Percentiles rank a stretch among this genome's conserved stretches.
These are phyloP conservation scores for Dasypolia templi DNA, from an alignment of 2,888 invertebrate genomes.

Conservation along the genomic window DNA sequence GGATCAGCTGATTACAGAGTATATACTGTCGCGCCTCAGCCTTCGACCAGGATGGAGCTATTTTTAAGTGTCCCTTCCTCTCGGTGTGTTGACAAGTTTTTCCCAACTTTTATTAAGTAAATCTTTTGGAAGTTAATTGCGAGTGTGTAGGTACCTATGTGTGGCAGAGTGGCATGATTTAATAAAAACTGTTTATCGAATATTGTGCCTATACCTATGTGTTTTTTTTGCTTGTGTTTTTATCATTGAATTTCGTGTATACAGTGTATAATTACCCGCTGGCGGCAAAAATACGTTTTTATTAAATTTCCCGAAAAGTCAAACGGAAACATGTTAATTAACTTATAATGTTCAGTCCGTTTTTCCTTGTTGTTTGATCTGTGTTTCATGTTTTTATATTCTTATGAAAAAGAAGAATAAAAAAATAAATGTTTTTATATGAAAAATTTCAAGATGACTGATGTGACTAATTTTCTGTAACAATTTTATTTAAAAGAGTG, in stretches of 20 bases:
- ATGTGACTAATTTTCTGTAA: too few species aligned
- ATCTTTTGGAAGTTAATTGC: slow-evolving; percentile 62
- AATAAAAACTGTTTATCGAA: slow-evolving; percentile 49
- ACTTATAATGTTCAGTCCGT: not conserved
- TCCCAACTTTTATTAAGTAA: slow-evolving; percentile 56
- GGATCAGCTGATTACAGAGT: slow-evolving; percentile 61
- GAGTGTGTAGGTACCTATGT: slow-evolving; percentile 26
- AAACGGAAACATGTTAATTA: not conserved
- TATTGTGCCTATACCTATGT: slow-evolving; percentile 12
- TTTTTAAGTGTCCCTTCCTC: slow-evolving; percentile 43
- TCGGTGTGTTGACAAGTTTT: slow-evolving; percentile 55
- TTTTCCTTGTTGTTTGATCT: not conserved
- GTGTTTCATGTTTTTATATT: not conserved
- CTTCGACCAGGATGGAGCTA: not conserved
- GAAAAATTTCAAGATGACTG: too few species aligned
- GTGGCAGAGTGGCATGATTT: slow-evolving; percentile 45
- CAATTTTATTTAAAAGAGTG: too few species aligned
- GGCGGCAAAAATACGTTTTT: slow-evolving; percentile 13
- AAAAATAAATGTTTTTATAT: too few species aligned
- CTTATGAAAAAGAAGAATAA: too few species aligned
- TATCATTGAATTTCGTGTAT: slow-evolving; percentile 33
- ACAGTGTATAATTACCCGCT: slow-evolving; percentile 8
- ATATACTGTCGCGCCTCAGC: slow-evolving; percentile 21
- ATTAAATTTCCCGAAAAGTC: not conserved
- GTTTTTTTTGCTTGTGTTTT: slow-evolving; percentile 4